Evolutionary conservation across 2,888 invertebrate genomes (phyloP), one percentile per base, ranked within the genome.

Genomic region (Microplitis manilae): DNA sequence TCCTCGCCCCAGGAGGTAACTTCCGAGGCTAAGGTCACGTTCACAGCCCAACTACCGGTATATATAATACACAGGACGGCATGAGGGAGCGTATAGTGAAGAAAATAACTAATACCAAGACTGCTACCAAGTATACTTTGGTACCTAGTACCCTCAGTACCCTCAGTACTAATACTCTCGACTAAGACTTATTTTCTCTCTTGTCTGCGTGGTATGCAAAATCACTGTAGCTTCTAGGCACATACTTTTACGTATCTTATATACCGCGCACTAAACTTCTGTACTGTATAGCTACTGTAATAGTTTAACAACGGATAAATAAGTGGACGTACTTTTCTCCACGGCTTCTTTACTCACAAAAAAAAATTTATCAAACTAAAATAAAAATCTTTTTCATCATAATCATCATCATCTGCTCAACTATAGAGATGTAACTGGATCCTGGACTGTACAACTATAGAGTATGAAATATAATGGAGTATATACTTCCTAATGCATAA

Each of bases 11-110:
- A 73, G 74, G 75, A 78, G 80, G 77, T 74, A 81, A 67, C 78
- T 81, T 80, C 80, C 80, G 79, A 81, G 80, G 77, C 80, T 81
- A 79, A 82, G 81, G 82, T 82, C 82, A 82, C 82, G 80, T 82
- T 81, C 80, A 81, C 82, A 81, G 79, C 77, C 50, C 68, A 79
- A 81, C 75, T 79, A 73, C 77, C 75, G 77, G 75, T 50, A 13
- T 50, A 50, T 50, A 50, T 50, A 50, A 50, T 50, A 50, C 50
- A 50, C 50, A 50, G 7, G 50, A 50, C 50, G 9, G 50, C 9
- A 13, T 50, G 75, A 50, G 70, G n/a, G 67, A 68, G 68, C 68
- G 40, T 69, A 13, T 30, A 30, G 30, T 30, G 4, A 50, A 50
- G 50, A 50, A 50, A 50, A 50, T 50, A 50, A 50, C 50, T 50